Base-by-base conservation (phyloP, 92 coral and sea anemone genomes). In the Phenganax stokvisi region DNA sequence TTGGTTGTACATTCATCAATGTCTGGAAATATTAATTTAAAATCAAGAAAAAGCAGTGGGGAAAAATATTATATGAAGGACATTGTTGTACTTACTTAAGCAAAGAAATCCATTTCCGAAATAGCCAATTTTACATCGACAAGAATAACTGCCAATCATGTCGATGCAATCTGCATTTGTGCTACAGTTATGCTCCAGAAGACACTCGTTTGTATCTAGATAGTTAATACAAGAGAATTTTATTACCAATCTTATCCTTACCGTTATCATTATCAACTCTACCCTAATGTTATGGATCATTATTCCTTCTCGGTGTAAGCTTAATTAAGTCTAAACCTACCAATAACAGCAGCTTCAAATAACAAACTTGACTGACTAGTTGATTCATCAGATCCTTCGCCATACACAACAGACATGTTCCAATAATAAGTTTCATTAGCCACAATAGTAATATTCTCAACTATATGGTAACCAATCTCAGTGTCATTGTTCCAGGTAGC, bases 401-500 rank as follows among this genome's bases (percentile, higher is more conserved):
- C 83, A 64, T 79, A 79, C 4, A 65, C 16, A 51, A 79, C 83
- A 28, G 73, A 47, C 9, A 79, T 64, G 57, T 65, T 79, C 83
- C 83, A 79, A 37, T 29, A 31, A 64, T 79, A 79, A 1, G 83
- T 59, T n/a, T 79, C 59, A 64, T 69, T 69, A 0, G 10, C 60
- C 17, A 62, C 57, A 47, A 65, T 17, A 1, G 83, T 79, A 20
- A 79, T 69, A 68, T 79, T 65, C 60, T 79, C 83, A 13, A 79
- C 72, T 20, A 79, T 79, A 16, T 79, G 83, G 65, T 79, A 64
- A 65, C 83, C 83, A 52, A 65, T 62, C 27, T 54, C 74, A 37
- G 83, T 79, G 29, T 79, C 83, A 52, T 52, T 79, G 52, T 79
- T 54, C 83, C 83, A 79, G 57, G 58, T 76, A 7, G 81, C 60